These are phyloP conservation scores for Sciurus carolinensis DNA, from an alignment of 2,797 vertebrate species.

Conservation along the genomic window DNA sequence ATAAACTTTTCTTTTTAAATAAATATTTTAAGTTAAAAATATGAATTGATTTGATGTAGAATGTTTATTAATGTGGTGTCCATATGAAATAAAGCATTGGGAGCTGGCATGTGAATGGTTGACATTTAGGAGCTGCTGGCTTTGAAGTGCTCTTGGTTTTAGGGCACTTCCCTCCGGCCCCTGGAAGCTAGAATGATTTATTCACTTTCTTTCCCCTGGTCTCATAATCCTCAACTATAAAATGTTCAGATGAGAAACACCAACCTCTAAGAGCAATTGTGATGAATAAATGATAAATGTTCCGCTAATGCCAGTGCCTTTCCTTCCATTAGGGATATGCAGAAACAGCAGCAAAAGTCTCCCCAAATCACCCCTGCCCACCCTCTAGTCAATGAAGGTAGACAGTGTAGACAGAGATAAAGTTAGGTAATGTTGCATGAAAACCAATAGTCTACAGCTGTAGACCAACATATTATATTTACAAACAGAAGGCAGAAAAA, in stretches of 20 bases:
- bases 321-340: neutral
- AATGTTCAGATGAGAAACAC: constrained; percentile 22
- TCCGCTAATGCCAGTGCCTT: neutral
- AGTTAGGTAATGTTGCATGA: neutral
- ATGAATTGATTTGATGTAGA: neutral
- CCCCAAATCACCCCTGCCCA: neutral
- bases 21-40: constrained; percentile 22
- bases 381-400: neutral
- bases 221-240: neutral
- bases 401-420: neutral
- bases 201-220: neutral
- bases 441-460: neutral
- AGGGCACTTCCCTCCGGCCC: neutral
- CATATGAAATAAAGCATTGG: neutral
- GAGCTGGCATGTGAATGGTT: neutral
- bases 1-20: constrained; percentile 14
- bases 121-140: neutral
- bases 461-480: neutral
- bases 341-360: neutral
- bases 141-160: neutral
- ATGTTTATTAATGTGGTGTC: neutral
- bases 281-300: neutral
- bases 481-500: constrained; percentile 24
- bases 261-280: neutral
- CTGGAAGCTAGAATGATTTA: neutral